Base-by-base conservation (phyloP, 2,113 vertebrate species). In the Callaeas wilsoni region DNA sequence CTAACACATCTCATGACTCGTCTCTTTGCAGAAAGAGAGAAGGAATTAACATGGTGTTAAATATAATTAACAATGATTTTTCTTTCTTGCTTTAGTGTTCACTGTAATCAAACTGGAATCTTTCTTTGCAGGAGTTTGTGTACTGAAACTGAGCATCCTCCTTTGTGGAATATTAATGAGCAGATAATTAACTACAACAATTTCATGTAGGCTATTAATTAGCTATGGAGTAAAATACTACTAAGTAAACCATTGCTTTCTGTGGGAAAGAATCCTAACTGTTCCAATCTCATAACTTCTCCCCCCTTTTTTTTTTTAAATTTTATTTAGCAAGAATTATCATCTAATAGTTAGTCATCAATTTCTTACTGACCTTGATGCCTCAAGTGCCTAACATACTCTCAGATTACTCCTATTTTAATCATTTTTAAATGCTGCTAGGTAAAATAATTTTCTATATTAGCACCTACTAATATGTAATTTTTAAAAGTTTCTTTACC, bases 171-270 rank as follows among this genome's bases (percentile, higher is more conserved):
- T 93, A 84, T 76, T 90, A 92, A 94, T 84, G 37, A 84, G 68
- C 0, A 3, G 32, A 75, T 64, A 94, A 96, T 95, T 93, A 94
- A 70, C 41, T 83, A 88, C 37, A 91, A 81, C 33, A 88, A 93
- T 81, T 94, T 84, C 41, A 92, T 63, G 53, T 68, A 78, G 75
- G n/a, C 41, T 78, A 86, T 81, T 95, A 91, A 95, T 91, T 91
- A 90, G 25, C 42, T 77, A 52, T 1, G 3, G 64, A 63, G 22
- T 53, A 70, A 49, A 86, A 67, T 57, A 73, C 30, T 22, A 92
- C 30, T 65, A 80, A 83, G 13, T 39, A 62, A 90, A 87, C 16
- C 15, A 64, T 13, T 85, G 23, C 13, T 41, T 91, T 85, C 59
- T 67, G 16, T n/a, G 37, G 47, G 27, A 77, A 83, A 83, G 27